Percentiles rank a stretch among this genome's conserved stretches.
Evolutionary conservation across 1,140 invertebrate genomes (phyloP).

Genomic region (Drosophila equinoxialis): DNA sequence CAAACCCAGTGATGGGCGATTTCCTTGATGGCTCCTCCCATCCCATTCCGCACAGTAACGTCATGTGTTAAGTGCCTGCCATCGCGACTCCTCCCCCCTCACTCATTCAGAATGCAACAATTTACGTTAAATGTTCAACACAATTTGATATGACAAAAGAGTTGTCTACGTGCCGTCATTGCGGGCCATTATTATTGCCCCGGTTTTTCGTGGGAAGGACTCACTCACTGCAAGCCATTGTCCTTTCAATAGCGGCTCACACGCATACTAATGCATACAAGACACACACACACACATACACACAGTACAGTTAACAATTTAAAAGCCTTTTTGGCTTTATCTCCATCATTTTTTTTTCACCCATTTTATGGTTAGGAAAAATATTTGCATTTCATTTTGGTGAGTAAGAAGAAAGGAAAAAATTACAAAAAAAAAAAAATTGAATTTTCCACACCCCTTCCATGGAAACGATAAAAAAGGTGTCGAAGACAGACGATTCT

Average conservation of each 20-base stretch:
- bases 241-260: constrained; percentile 42
- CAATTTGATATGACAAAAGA: constrained; percentile 81
- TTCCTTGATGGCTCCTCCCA: constrained; percentile 34
- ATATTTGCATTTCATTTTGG: constrained; percentile 69
- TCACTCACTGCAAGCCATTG: constrained; percentile 51
- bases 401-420: not conserved
- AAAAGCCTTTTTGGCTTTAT: constrained; percentile 35
- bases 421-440: constrained; percentile 39
- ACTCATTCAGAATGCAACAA: constrained; percentile 64
- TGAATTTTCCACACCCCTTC: constrained; percentile 53
- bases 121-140: constrained; percentile 78
- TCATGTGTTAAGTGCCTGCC: constrained; percentile 71
- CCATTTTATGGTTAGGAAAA: constrained; percentile 42
- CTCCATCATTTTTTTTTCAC: not conserved
- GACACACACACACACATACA: not conserved
- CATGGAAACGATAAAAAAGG: constrained; percentile 36
- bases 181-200: constrained; percentile 66
- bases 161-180: constrained; percentile 75
- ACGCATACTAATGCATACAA: constrained; percentile 12
- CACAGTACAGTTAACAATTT: constrained; percentile 56
- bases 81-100: constrained; percentile 23
- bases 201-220: constrained; percentile 41
- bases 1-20: constrained; percentile 51
- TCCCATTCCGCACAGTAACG: constrained; percentile 18
- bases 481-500: constrained; percentile 53